Evolutionary conservation across 2,113 vertebrate genomes (phyloP), one percentile per base, ranked within the genome.

Genomic region (Melierax canorus): DNA sequence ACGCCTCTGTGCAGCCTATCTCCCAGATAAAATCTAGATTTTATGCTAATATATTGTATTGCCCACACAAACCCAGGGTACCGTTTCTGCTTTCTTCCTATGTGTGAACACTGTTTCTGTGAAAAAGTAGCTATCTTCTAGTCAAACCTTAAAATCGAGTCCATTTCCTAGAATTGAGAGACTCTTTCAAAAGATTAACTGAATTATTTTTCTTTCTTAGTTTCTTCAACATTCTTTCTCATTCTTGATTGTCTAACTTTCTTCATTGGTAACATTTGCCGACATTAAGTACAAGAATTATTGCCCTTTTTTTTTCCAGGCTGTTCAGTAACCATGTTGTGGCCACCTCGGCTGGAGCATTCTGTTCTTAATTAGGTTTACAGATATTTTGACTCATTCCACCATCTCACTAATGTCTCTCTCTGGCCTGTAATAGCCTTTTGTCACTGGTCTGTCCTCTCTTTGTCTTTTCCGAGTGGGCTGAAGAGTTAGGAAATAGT

Each of bases 281-380:
- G 2, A 78, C 56, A 79, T 48, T 77, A 86, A 88, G 20, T 48
- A 86, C 21, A 96, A 82, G 75, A 95, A 79, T 86, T 74, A 81
- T 26, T 64, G 29, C 12, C 51, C 2, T 30, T 88, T 78, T 48
- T 27, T 32, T 48, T 7, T 4, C 41, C 69, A 76, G 50, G 46
- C 63, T 93, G n/a, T 63, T 93, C 78, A 80, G 27, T 83, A 93
- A 92, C 62, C 6, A 2, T 58, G n/a, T 76, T 93, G 81, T 62
- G 85, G 93, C 48, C 4, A 3, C 11, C 50, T 66, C 0, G 0
- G 23, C 38, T 86, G 77, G 64, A 43, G 88, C 36, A 71, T 80
- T 88, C 50, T 93, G 68, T 56, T 95, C 41, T 88, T 92, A 88
- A 86, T 96, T 90, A 90, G 23, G 86, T 88, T 93, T 86, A 80